Evolutionary conservation across 1,140 invertebrate species (phyloP).

Genomic region (Hypsibius dujardini): DNA sequence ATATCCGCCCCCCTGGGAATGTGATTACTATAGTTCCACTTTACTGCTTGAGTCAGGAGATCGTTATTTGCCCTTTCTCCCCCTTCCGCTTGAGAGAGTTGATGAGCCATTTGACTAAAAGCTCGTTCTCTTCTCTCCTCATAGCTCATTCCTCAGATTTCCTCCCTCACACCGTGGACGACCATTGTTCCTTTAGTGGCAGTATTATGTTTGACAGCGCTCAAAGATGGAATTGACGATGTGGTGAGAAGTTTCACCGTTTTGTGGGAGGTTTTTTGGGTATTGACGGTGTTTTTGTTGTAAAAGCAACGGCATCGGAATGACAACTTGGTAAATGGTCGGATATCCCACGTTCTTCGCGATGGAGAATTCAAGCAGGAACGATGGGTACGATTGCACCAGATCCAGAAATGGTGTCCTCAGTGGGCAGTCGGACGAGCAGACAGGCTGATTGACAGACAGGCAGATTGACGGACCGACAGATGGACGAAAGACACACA

Average conservation of each 20-base stretch:
- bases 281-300: neutral
- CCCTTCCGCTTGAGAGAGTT: too few species aligned
- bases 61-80: neutral
- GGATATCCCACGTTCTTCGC: slow-evolving; percentile 63
- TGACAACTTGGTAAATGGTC: slow-evolving; percentile 86
- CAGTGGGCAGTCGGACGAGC: too few species aligned
- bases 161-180: slow-evolving; percentile 86
- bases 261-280: slow-evolving; percentile 27
- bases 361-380: slow-evolving; percentile 71
- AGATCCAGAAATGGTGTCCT: too few species aligned
- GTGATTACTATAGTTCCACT: too few species aligned
- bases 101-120: slow-evolving; percentile 23
- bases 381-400: too few species aligned
- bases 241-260: slow-evolving; percentile 50
- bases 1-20: too few species aligned
- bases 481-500: too few species aligned
- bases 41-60: neutral
- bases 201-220: slow-evolving; percentile 77
- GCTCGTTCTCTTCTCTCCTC: slow-evolving; percentile 25
- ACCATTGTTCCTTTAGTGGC: slow-evolving; percentile 90
- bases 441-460: too few species aligned
- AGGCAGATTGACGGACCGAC: too few species aligned
- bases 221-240: slow-evolving; percentile 98
- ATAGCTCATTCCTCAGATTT: slow-evolving; percentile 89
- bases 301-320: slow-evolving; percentile 79